Conservation (phyloP, 2,113 vertebrate genomes). For the Echinops telfairi region DNA sequence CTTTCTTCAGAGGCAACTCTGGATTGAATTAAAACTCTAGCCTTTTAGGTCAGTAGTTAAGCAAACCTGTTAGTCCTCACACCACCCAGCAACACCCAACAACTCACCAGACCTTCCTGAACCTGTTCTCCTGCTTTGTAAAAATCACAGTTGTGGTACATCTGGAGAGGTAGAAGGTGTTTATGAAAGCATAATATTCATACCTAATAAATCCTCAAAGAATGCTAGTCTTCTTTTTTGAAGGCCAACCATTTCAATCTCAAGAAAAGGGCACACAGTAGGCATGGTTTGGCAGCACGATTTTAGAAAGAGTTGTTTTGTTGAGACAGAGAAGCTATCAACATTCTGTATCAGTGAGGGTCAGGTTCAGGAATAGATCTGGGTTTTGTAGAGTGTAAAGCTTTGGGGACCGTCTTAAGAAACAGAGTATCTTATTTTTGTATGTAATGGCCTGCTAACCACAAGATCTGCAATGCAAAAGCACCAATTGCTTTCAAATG, state of each 20-base stretch:
- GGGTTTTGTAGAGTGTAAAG: neutral
- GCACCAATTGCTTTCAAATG: too few species aligned
- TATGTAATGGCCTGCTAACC: too few species aligned
- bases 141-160: neutral
- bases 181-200: neutral
- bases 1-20: neutral
- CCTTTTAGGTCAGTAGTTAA: neutral
- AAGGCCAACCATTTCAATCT: neutral
- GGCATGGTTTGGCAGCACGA: neutral
- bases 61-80: neutral
- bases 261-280: neutral
- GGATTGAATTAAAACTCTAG: neutral
- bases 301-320: neutral
- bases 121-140: neutral
- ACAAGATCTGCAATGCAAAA: too few species aligned
- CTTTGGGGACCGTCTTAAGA: neutral
- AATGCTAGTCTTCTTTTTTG: neutral
- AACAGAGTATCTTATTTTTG: neutral
- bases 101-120: neutral
- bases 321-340: neutral
- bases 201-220: neutral
- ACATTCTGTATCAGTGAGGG: neutral
- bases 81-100: neutral
- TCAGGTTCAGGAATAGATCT: neutral
- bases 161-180: constrained; percentile 2